phyloP scores from a whole-genome alignment of 2,797 vertebrate genomes.

The Fistularia tabacaria region DNA sequence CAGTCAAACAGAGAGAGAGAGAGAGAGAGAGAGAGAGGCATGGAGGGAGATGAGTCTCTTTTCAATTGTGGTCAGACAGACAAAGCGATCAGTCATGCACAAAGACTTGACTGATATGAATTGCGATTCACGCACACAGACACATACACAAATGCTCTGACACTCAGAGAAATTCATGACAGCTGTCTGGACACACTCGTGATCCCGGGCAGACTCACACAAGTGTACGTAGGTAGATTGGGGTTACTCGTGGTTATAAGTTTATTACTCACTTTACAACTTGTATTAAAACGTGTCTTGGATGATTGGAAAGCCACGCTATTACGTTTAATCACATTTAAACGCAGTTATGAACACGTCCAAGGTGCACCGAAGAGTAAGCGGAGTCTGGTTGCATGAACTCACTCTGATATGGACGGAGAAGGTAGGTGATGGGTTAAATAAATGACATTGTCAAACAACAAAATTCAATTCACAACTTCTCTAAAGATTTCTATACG shows the following conservation, averaged over 20 bases:
- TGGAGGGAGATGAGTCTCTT: conserved; percentile 59
- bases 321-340: conserved; percentile 33
- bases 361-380: not conserved
- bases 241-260: conserved; percentile 38
- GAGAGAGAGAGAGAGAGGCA: conserved; percentile 19
- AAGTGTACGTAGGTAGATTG: not conserved
- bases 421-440: too few relatives aligned
- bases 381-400: not conserved
- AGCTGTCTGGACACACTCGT: conserved; percentile 16
- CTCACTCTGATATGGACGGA: not conserved
- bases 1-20: conserved; percentile 21
- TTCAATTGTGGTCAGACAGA: conserved; percentile 69
- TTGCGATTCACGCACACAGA: conserved; percentile 30
- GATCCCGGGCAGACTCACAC: conserved; percentile 5
- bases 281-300: conserved; percentile 29
- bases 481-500: too few relatives aligned
- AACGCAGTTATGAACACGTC: conserved; percentile 40
- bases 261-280: conserved; percentile 50
- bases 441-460: too few relatives aligned
- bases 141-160: conserved; percentile 26
- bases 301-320: conserved; percentile 26
- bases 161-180: conserved; percentile 38
- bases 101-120: conserved; percentile 66
- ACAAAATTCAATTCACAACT: too few relatives aligned
- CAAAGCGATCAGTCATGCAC: conserved; percentile 71